phyloP scores from a whole-genome alignment of 2,888 invertebrate genomes.

The Oegoconia quadripuncta region DNA sequence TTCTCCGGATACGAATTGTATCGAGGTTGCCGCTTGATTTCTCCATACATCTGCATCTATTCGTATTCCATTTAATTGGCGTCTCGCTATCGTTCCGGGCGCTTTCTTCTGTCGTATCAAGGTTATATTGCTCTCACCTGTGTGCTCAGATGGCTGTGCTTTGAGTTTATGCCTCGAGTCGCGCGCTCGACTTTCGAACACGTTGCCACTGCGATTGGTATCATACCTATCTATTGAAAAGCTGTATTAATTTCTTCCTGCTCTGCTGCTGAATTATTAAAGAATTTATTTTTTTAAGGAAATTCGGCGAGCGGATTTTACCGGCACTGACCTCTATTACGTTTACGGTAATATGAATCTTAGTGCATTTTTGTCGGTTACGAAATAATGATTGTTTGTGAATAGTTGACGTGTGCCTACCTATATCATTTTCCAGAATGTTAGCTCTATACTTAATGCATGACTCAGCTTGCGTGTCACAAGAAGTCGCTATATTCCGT shows the following conservation, averaged over 20 bases:
- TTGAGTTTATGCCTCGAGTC: conserved; percentile 23
- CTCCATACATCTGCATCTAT: conserved; percentile 46
- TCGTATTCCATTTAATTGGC: conserved; percentile 54
- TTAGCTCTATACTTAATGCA: too few relatives aligned
- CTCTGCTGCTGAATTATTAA: too few relatives aligned
- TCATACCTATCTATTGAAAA: not conserved
- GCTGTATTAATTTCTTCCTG: conserved; percentile 1
- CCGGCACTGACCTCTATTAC: too few relatives aligned
- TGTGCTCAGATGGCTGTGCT: conserved; percentile 22
- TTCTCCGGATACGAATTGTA: conserved; percentile 12
- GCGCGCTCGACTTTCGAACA: conserved; percentile 42
- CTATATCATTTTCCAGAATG: too few relatives aligned
- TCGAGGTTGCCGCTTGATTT: conserved; percentile 36
- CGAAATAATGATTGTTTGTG: too few relatives aligned
- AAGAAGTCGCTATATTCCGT: too few relatives aligned
- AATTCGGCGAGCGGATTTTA: too few relatives aligned
- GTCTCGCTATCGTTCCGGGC: conserved; percentile 48
- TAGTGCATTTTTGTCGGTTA: too few relatives aligned
- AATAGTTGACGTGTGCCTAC: too few relatives aligned
- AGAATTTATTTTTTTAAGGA: too few relatives aligned
- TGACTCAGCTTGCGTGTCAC: too few relatives aligned
- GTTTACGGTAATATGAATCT: too few relatives aligned
- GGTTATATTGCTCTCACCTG: conserved; percentile 61
- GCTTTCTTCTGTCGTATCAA: conserved; percentile 69
- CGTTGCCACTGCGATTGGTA: not conserved